Base-by-base conservation (phyloP, 2,888 invertebrate genomes). In the Frankliniella fusca region DNA sequence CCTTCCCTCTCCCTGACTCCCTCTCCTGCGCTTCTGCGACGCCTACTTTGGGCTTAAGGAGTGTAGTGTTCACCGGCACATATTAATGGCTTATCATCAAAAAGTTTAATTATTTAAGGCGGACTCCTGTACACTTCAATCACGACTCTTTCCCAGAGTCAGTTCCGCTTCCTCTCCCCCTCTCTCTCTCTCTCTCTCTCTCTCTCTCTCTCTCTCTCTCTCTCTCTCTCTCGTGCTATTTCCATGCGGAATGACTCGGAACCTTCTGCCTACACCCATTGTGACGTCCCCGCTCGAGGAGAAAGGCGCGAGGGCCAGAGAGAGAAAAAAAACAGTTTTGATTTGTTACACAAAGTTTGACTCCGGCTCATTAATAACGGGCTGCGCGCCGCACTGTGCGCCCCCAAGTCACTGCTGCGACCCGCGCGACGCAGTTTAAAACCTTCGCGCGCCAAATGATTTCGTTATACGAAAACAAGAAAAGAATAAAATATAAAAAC, bases 61-160 rank as follows among this genome's bases (percentile, higher is more conserved):
- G 70, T 76, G 70, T 76, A 76, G 23, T 76, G 70, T 76, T 76
- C 70, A 10, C 70, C 23, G 70, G 70, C 70, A 76, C 70, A 76
- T 76, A 76, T 76, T 76, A 76, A 76, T 76, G 70, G 70, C 70
- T 76, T 27, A 76, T 76, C 70, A 76, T 76, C 70, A 76, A 76
- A 76, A 76, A 76, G 70, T 76, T 76, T 76, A 76, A 76, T 76
- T 10, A 11, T 61, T 61, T 18, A 61, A 61, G 38, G 61, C 61
- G 61, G 20, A 18, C 27, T 76, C 70, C 70, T 9, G 70, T 27
- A 76, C 70, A 76, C 70, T 76, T 76, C 70, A 76, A 76, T 76
- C 70, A 27, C 8, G 70, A 27, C 23, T 10, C 38, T 38, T 38
- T 38, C 38, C 38, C 5, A 38, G 5, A 38, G 38, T 5, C 38